Evolutionary conservation across 2,113 vertebrate species (phyloP).

Genomic region (Equus quagga): DNA sequence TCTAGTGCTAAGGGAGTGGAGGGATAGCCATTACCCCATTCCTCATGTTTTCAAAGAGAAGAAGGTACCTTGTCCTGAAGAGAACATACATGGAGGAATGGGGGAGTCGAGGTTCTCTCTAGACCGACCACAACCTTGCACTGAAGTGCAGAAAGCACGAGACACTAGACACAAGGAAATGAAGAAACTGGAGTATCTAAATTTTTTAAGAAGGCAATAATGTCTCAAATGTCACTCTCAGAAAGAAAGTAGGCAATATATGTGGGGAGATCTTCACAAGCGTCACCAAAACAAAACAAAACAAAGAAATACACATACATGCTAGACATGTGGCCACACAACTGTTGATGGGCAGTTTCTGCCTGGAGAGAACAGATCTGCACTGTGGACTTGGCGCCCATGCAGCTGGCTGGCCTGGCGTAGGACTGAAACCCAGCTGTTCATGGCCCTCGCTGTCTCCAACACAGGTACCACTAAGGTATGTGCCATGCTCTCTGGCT

Average conservation of each 20-base stretch:
- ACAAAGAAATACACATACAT: neutral
- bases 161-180: neutral
- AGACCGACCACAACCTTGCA: neutral
- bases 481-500: neutral
- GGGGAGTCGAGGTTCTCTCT: neutral
- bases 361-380: neutral
- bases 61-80: neutral
- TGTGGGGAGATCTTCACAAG: too few relatives aligned
- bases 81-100: neutral
- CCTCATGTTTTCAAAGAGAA: neutral
- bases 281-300: neutral
- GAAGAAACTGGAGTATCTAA: neutral
- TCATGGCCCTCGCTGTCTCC: neutral
- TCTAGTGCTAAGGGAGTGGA: neutral
- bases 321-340: neutral
- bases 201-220: neutral
- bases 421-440: too few relatives aligned
- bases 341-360: neutral
- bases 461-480: neutral
- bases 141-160: neutral
- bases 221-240: neutral
- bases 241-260: neutral
- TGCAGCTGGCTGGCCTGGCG: neutral
- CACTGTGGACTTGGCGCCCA: neutral
- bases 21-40: neutral